Base-by-base conservation (phyloP, 2,113 vertebrate species). In the Murina feae region DNA sequence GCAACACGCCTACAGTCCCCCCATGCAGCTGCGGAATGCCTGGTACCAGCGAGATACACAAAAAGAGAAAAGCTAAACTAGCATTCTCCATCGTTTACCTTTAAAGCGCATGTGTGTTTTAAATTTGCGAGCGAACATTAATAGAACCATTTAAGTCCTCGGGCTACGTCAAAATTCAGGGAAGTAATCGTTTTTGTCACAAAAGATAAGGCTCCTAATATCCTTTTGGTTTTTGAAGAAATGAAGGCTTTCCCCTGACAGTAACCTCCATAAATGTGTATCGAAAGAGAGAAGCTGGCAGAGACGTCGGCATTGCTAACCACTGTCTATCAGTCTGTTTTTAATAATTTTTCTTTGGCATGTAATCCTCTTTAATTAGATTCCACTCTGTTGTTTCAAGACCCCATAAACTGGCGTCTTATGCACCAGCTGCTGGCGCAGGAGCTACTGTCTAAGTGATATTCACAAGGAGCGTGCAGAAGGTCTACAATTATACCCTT, bases 331-430 rank as follows among this genome's bases (percentile, higher is more conserved):
- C 98, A 98, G 98, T 98, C 97, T 98, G 97, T 98, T 98, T 99
- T 98, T 98, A 98, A 98, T 99, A 98, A 98, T 98, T 98, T 98
- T 98, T 98, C 97, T 97, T 98, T 98, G 98, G 98, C 98, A 98
- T 98, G 97, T 98, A 98, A 98, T 98, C 98, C 98, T 97, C 96
- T 98, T 99, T 99, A 99, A 99, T 99, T 98, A 98, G 98, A 98
- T 99, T 98, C 97, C 97, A 97, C 97, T 98, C 98, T 98, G 98
- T 98, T 98, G 98, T 98, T 98, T 98, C 98, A 98, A 98, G 98
- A 98, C 98, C 98, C 98, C 97, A 98, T 98, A 98, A 98, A 99
- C 98, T 98, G 96, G 96, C 98, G 98, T 98, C 98, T 99, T 98
- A 98, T 97, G 97, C 98, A 98, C 98, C 98, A 99, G 98, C 98